Evolutionary conservation across 2,888 invertebrate genomes (phyloP), one percentile per base, ranked within the genome.

Genomic region (Caenorhabditis sulstoni): DNA sequence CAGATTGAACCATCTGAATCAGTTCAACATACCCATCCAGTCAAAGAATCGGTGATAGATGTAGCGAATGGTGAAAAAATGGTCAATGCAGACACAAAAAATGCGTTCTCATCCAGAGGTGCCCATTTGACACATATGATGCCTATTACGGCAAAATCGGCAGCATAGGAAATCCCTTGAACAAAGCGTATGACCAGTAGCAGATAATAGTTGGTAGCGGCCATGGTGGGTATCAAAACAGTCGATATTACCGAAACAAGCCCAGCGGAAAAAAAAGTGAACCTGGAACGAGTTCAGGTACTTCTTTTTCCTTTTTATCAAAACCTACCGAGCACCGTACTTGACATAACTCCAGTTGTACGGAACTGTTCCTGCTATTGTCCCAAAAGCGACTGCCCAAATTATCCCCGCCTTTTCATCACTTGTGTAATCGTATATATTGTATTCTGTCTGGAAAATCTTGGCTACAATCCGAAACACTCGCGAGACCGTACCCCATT

Each of bases 71-170:
- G 55, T 7, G 74, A 58, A 20, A 74, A 74, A 12, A 62, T 52
- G 3, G 74, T 74, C 11, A 74, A 52, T 1, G 61, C 65, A 7
- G 74, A 57, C 0, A 74, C 18, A 35, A 74, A 74, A n/a, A 74
- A 41, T 1, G 65, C 74, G 44, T 53, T 58, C 35, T 74, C 74
- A 11, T 64, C 58, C 8, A 65, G 35, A 12, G 74, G 74, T 1
- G 74, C 74, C 74, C 74, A 74, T 22, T 58, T 64, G 8, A 58
- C 58, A 50, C 65, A 64, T 14, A 74, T 58, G 7, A 66, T 74
- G 29, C 74, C 74, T 18, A 74, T 74, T 0, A 66, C 66, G 9
- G 74, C 74, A 23, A 74, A 74, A 23, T 74, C 74, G 12, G 74
- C 74, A 1, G 74, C 47, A 37, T 74, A 74, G 8, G 74, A 45